These are phyloP conservation scores for Marronus borbonicus DNA, from an alignment of 2,888 invertebrate genomes.

Conservation along the genomic window DNA sequence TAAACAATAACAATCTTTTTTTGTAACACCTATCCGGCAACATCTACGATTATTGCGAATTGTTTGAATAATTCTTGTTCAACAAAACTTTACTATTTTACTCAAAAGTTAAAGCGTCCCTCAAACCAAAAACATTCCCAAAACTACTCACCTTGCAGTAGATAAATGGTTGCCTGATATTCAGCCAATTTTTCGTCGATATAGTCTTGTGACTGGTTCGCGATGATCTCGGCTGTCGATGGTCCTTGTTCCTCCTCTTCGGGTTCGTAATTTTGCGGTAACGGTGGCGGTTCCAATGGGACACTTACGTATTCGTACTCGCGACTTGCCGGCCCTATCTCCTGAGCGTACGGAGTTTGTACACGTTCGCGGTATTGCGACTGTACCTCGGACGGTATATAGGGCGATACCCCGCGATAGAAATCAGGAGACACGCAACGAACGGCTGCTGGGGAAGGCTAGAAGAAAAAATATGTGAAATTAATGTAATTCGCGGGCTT, in stretches of 20 bases:
- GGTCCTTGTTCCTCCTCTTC: conserved; percentile 86
- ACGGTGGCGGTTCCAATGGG: conserved; percentile 78
- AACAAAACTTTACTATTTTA: no score
- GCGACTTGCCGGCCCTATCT: conserved; percentile 71
- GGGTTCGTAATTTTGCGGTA: conserved; percentile 70
- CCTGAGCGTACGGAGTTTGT: conserved; percentile 64
- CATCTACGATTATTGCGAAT: no score
- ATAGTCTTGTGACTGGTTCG: conserved; percentile 94
- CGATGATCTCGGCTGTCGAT: conserved; percentile 93
- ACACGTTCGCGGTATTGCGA: conserved; percentile 56
- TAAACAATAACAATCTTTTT: no score
- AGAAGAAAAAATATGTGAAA: conserved; percentile 57
- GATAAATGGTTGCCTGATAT: conserved; percentile 92
- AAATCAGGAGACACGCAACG: conserved; percentile 67
- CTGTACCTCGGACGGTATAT: conserved; percentile 60
- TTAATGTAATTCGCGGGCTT: no score
- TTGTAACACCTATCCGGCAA: no score
- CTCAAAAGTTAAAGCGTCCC: no score
- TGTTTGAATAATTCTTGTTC: no score
- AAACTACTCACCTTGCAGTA: conserved; percentile 83
- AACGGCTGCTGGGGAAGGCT: conserved; percentile 74
- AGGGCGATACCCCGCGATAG: conserved; percentile 63
- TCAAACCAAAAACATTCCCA: neutral
- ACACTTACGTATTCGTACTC: conserved; percentile 83
- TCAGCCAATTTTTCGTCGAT: conserved; percentile 94